Conservation (phyloP, 64 coral and sea anemone species). For the Montipora efflorescens region DNA sequence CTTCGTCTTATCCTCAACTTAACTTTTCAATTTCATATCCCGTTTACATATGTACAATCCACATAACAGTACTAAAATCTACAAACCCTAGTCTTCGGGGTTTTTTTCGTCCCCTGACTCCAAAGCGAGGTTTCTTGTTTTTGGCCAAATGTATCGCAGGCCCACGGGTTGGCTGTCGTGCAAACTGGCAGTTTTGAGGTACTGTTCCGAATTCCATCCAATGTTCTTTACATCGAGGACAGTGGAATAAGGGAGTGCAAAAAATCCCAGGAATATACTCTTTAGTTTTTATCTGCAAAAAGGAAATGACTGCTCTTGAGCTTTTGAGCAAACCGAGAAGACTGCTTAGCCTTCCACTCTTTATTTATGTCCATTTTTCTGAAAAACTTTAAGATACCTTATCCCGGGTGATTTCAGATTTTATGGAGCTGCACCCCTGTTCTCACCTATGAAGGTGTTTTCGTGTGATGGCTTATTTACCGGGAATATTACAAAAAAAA, state of each 20-base stretch:
- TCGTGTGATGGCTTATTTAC: no score
- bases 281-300: slow-evolving; percentile 74
- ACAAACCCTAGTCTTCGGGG: neutral
- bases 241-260: slow-evolving; percentile 89
- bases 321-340: neutral
- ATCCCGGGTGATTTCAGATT: no score
- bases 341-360: no score
- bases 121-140: neutral
- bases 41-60: neutral
- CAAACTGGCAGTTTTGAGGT: slow-evolving; percentile 72
- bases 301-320: neutral
- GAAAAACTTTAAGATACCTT: no score
- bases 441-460: no score
- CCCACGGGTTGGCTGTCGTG: slow-evolving; percentile 71
- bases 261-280: slow-evolving; percentile 66
- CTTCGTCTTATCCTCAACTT: no score
- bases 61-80: neutral
- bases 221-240: slow-evolving; percentile 75
- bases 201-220: slow-evolving; percentile 71
- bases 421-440: no score
- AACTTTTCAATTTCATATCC: neutral
- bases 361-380: no score
- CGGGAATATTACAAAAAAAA: no score
- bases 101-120: neutral
- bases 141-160: slow-evolving; percentile 72